Base-by-base conservation (phyloP, 2,888 invertebrate species). In the Listrodromus nycthemerus region DNA sequence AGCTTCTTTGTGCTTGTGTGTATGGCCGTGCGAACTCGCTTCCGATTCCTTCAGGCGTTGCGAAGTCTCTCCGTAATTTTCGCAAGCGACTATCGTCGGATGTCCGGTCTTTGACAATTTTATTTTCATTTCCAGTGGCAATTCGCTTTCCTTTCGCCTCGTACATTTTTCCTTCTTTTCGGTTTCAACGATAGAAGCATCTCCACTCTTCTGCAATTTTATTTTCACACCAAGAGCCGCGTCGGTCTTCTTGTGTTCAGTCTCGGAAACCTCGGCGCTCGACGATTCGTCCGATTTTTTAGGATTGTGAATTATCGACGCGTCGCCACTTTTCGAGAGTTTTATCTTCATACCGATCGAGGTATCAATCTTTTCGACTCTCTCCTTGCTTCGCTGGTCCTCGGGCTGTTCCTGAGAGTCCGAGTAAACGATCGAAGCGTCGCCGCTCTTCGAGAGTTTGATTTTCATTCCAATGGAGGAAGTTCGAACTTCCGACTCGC, bases 71-170 rank as follows among this genome's bases (percentile, higher is more conserved):
- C 79, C 78, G 37, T 88, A 86, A 83, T 69, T 84, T 8, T 93
- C 93, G 58, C 87, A 89, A 1, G 89, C 71, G 3, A 93, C 87
- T n/a, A 93, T 93, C 3, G 91, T 92, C 5, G 92, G 90, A 87
- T 93, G 92, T 16, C 92, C 92, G 10, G 90, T 92, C 82, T 92
- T 93, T 4, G 92, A 92, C 19, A 92, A 73, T 82, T 92, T 92
- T 7, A 92, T 92, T 82, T 92, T 92, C 91, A 92, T 92, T 74
- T 92, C 92, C 86, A 21, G 61, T 37, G 65, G 88, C 86, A 52
- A 84, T 84, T 84, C 89, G 84, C 82, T 81, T 33, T 89, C 88
- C 80, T 88, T 87, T 21, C 85, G 86, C 27, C 86, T 88, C 37
- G 85, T 87, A 4, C 88, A 83, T 30, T 88, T 89, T n/a, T 91